These are phyloP conservation scores for Enteromius thamalakanensis DNA, from an alignment of 2,797 vertebrate species.

Conservation along the genomic window DNA sequence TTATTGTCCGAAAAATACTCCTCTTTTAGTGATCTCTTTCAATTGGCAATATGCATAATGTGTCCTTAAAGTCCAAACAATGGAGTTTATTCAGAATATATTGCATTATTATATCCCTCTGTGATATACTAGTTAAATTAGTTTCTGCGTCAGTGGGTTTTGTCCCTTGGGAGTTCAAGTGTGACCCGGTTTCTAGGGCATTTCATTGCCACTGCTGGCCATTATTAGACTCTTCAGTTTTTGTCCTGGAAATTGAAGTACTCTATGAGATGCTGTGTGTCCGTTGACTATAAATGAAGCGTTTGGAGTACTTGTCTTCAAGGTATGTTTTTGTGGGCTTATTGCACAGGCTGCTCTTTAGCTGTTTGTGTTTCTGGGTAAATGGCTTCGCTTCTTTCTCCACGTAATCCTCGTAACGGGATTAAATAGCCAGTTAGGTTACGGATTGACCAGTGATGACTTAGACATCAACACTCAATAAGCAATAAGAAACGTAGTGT, in stretches of 20 bases:
- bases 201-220: conserved; percentile 69
- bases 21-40: neutral
- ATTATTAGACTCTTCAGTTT: conserved; percentile 68
- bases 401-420: conserved; percentile 38
- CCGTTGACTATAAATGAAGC: conserved; percentile 18
- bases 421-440: conserved; percentile 48
- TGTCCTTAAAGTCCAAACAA: neutral
- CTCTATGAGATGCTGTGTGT: conserved; percentile 12
- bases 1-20: neutral
- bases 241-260: conserved; percentile 26
- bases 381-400: conserved; percentile 30
- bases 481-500: neutral
- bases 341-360: neutral
- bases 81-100: neutral
- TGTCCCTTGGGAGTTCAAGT: conserved; percentile 63
- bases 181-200: conserved; percentile 76
- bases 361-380: conserved; percentile 19
- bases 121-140: conserved; percentile 14
- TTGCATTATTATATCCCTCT: neutral
- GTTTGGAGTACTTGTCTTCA: neutral
- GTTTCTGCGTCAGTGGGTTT: conserved; percentile 73
- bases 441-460: neutral
- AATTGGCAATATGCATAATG: neutral
- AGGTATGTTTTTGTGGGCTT: neutral
- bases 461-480: conserved; percentile 4